Evolutionary conservation across 2,113 vertebrate species (phyloP).

Genomic region (Rhabdomys dilectus): DNA sequence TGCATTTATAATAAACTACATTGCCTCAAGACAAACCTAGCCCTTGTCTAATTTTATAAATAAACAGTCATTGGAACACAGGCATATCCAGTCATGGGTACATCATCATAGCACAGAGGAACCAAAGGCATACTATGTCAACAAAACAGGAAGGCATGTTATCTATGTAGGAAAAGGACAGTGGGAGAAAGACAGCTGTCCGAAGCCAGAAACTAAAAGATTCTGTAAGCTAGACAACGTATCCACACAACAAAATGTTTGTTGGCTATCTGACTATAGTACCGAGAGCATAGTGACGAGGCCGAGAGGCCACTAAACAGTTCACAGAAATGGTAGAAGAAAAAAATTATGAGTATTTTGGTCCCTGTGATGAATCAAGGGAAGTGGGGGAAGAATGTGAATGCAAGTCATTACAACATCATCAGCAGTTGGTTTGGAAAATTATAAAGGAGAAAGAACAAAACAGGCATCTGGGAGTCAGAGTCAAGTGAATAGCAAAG

Average conservation of each 20-base stretch:
- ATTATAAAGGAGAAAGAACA: background rate
- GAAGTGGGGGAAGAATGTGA: background rate
- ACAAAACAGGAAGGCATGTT: background rate
- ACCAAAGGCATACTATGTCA: background rate
- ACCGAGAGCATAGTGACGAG: background rate
- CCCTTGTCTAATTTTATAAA: background rate
- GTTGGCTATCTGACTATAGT: background rate
- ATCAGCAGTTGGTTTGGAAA: background rate
- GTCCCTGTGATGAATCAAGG: background rate
- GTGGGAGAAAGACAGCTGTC: background rate
- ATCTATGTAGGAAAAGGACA: background rate
- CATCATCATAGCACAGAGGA: background rate
- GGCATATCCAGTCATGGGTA: background rate
- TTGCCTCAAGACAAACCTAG: background rate
- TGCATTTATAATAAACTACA: background rate
- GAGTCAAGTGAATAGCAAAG: background rate
- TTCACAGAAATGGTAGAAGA: background rate
- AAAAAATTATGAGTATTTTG: background rate
- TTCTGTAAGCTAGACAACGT: background rate
- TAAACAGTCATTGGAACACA: slow-evolving; percentile 35
- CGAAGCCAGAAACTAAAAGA: background rate
- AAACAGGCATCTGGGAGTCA: background rate
- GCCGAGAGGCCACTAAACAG: background rate
- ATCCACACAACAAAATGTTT: background rate
- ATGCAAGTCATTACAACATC: background rate